phyloP scores from a whole-genome alignment of 2,113 vertebrate species.

The Carettochelys insculpta region DNA sequence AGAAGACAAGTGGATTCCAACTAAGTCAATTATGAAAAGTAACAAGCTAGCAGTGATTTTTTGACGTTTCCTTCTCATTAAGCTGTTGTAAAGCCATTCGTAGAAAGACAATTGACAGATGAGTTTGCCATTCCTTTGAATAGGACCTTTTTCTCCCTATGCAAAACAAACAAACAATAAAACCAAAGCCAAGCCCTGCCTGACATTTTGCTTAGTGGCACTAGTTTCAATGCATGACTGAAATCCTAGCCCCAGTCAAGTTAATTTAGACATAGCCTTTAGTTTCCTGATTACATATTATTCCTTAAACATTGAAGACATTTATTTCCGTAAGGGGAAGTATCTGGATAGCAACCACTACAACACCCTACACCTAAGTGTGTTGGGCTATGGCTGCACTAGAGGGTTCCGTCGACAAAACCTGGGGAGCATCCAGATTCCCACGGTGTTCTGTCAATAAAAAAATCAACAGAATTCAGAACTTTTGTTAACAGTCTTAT shows the following conservation, averaged over 20 bases:
- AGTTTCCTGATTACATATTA: neutral
- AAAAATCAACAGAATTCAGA: no score
- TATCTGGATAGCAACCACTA: neutral
- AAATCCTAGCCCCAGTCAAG: neutral
- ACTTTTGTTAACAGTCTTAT: no score
- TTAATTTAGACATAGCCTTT: neutral
- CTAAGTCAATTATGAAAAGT: neutral
- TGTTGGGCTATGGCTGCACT: no score
- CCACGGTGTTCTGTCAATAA: no score
- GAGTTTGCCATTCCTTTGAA: neutral
- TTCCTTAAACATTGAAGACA: neutral
- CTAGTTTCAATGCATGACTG: neutral
- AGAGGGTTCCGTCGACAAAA: no score
- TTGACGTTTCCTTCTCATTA: neutral
- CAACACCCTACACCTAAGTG: neutral
- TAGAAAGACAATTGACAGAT: neutral
- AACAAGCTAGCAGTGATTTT: neutral
- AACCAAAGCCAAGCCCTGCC: neutral
- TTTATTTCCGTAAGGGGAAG: neutral
- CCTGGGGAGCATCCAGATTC: no score
- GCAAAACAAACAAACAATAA: neutral
- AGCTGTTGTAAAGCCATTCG: constrained; percentile 25
- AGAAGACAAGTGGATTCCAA: neutral
- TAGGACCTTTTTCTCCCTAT: neutral
- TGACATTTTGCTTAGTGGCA: neutral